A percentile compares a stretch with the other conserved stretches of the same genome.
These are phyloP conservation scores for Cyanistes caeruleus DNA, from an alignment of 2,113 vertebrate species.

Conservation along the genomic window DNA sequence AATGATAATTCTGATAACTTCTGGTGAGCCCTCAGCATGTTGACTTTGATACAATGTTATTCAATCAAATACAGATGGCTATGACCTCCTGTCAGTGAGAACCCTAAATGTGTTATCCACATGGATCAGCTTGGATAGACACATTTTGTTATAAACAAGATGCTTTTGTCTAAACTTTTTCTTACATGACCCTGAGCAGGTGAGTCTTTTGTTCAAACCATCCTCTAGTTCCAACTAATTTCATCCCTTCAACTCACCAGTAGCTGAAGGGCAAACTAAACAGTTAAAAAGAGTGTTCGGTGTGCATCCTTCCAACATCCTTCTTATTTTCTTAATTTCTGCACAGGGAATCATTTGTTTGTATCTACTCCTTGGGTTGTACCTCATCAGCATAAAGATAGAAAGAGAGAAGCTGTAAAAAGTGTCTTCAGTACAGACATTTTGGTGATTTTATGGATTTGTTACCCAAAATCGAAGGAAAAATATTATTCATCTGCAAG, in stretches of 20 bases:
- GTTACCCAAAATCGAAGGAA: background rate
- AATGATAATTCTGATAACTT: constrained; percentile 79
- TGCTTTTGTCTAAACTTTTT: constrained; percentile 33
- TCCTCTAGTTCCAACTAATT: background rate
- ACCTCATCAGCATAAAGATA: background rate
- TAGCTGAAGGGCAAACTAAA: background rate
- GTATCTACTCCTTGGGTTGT: background rate
- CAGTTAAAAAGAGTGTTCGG: background rate
- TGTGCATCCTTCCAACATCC: background rate
- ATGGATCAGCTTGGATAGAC: constrained; percentile 29
- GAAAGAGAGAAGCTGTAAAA: background rate
- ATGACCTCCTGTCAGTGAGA: constrained; percentile 48
- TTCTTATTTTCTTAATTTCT: background rate
- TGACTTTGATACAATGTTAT: constrained; percentile 72
- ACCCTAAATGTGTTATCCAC: constrained; percentile 43
- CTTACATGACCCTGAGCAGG: constrained; percentile 23
- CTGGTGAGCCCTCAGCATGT: constrained; percentile 43
- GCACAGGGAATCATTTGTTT: background rate
- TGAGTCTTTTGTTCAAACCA: constrained; percentile 7
- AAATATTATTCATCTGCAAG: background rate
- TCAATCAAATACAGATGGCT: constrained; percentile 62
- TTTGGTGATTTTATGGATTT: background rate
- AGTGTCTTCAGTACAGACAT: background rate
- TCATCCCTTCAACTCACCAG: background rate
- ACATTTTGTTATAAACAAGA: constrained; percentile 42